Evolutionary conservation across 2,888 invertebrate genomes (phyloP).

Genomic region (Zeuzera pyrina): DNA sequence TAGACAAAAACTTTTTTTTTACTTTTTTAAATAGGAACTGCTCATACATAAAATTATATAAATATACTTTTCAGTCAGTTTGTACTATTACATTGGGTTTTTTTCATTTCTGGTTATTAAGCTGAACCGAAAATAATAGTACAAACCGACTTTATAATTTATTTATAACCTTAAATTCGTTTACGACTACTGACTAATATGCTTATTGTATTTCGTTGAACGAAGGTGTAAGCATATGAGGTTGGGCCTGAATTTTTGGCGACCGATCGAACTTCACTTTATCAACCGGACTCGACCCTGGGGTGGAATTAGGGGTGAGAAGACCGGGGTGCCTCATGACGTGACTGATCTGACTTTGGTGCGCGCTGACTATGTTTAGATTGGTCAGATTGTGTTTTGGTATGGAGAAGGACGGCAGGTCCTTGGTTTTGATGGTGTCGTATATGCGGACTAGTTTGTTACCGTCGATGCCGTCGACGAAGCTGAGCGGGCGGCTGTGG

Average conservation of each 20-base stretch:
- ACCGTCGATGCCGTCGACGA: constrained; percentile 37
- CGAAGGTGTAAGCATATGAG: constrained; percentile 14
- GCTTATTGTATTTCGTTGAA: constrained; percentile 24
- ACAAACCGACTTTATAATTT: no score
- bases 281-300: constrained; percentile 40
- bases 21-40: constrained; percentile 46
- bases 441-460: constrained; percentile 59
- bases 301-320: constrained; percentile 65
- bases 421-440: constrained; percentile 51
- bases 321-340: constrained; percentile 40
- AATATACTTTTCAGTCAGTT: no score
- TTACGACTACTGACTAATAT: no score
- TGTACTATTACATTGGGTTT: no score
- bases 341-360: constrained; percentile 20
- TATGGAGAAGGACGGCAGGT: constrained; percentile 48
- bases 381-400: constrained; percentile 50
- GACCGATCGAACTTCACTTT: constrained; percentile 39
- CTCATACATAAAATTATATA: no score
- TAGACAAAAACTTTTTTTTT: constrained; percentile 16
- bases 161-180: no score
- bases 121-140: no score
- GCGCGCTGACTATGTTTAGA: constrained; percentile 36
- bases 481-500: constrained; percentile 29
- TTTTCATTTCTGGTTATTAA: no score
- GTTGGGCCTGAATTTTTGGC: constrained; percentile 35